These are phyloP conservation scores for Rhagonycha fulva DNA, from an alignment of 2,888 invertebrate species.

Conservation along the genomic window DNA sequence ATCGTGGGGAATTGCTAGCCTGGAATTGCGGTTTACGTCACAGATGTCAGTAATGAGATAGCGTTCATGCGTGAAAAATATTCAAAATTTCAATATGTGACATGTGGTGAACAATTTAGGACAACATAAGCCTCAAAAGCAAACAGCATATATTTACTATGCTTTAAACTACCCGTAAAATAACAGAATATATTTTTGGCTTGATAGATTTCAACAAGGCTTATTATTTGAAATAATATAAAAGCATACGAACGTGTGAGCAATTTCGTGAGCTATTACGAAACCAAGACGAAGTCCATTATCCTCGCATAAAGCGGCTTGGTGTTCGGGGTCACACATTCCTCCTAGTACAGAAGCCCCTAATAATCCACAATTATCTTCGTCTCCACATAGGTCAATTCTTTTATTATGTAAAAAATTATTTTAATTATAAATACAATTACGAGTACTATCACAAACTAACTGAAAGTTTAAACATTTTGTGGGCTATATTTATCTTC, in stretches of 20 bases:
- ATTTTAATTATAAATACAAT: background rate
- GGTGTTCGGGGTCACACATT: constrained; percentile 60
- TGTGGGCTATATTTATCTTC: background rate
- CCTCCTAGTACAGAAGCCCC: constrained; percentile 61
- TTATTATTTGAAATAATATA: constrained; percentile 12
- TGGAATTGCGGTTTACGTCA: constrained; percentile 31
- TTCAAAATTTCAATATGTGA: constrained; percentile 46
- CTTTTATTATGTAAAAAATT: constrained; percentile 35
- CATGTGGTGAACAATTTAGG: constrained; percentile 43
- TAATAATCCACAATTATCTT: constrained; percentile 52
- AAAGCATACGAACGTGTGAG: constrained; percentile 59
- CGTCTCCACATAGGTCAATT: constrained; percentile 50
- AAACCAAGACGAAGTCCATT: constrained; percentile 61
- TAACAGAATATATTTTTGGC: constrained; percentile 23
- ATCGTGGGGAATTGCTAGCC: constrained; percentile 50
- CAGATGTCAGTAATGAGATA: constrained; percentile 22
- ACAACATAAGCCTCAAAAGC: constrained; percentile 34
- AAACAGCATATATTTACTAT: constrained; percentile 14
- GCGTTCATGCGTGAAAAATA: constrained; percentile 42
- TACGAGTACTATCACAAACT: background rate
- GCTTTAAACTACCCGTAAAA: constrained; percentile 26
- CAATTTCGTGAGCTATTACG: constrained; percentile 63
- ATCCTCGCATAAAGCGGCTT: constrained; percentile 61
- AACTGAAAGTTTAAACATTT: background rate
- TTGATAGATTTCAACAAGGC: constrained; percentile 9